Conservation (phyloP, 2,797 vertebrate genomes). For the Lacerta bilineata region DNA sequence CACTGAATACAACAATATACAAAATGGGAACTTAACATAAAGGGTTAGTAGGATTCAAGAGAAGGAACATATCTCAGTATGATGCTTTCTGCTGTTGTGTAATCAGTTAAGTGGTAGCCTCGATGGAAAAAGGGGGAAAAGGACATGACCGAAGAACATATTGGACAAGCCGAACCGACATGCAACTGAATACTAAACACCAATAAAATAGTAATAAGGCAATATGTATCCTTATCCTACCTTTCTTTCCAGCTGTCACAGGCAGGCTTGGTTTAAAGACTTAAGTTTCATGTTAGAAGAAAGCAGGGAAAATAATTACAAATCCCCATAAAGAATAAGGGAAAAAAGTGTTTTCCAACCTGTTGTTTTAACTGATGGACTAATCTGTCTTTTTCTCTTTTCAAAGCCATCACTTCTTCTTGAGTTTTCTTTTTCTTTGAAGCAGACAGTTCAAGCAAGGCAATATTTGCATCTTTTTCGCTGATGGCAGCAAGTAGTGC, state of each 20-base stretch:
- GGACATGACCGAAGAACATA: slow-evolving; percentile 32
- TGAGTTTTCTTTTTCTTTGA: slow-evolving; percentile 99
- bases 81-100: slow-evolving; percentile 10
- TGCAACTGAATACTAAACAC: slow-evolving; percentile 50
- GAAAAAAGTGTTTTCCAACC: slow-evolving; percentile 80
- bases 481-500: slow-evolving; percentile 97
- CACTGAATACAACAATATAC: slow-evolving; percentile 23
- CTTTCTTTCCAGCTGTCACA: slow-evolving; percentile 52
- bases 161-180: slow-evolving; percentile 51
- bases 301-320: slow-evolving; percentile 56
- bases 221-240: slow-evolving; percentile 55
- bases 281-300: slow-evolving; percentile 53
- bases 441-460: slow-evolving; percentile 95
- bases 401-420: slow-evolving; percentile 95
- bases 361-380: slow-evolving; percentile 99
- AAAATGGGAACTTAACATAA: slow-evolving; percentile 40
- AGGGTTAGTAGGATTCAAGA: slow-evolving; percentile 28
- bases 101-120: slow-evolving; percentile 22
- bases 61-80: background rate
- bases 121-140: slow-evolving; percentile 50
- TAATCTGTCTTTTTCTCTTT: slow-evolving; percentile 96
- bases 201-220: slow-evolving; percentile 32
- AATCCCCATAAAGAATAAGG: slow-evolving; percentile 51
- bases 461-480: slow-evolving; percentile 99
- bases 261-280: slow-evolving; percentile 47